These are phyloP conservation scores for Pseudococcus viburni DNA, from an alignment of 2,888 invertebrate genomes.

Conservation along the genomic window DNA sequence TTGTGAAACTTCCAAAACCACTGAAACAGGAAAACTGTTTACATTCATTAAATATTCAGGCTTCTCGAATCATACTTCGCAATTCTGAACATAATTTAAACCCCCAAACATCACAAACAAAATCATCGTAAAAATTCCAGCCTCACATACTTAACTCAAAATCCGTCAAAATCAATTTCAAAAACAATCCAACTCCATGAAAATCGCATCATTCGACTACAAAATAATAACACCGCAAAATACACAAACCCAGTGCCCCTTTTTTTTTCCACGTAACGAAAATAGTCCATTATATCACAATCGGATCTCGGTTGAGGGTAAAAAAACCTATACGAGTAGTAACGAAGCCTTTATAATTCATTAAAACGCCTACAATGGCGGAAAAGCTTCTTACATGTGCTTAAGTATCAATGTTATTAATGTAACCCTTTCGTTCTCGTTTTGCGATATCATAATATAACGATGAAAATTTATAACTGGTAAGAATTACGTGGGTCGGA, in stretches of 20 bases:
- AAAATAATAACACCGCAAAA: neutral
- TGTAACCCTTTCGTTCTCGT: conserved; percentile 13
- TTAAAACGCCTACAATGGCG: conserved; percentile 43
- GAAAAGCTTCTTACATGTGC: conserved; percentile 40
- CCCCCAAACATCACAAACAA: too few relatives aligned
- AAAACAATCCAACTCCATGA: too few relatives aligned
- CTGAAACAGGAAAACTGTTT: too few relatives aligned
- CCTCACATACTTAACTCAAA: too few relatives aligned
- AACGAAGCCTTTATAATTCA: conserved; percentile 41
- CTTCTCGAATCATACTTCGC: too few relatives aligned
- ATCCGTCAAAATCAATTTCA: too few relatives aligned
- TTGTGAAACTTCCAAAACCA: too few relatives aligned
- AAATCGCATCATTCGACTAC: neutral
- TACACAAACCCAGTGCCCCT: conserved; percentile 5
- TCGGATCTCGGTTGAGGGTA: neutral
- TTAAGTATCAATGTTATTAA: conserved; percentile 25
- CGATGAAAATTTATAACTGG: conserved; percentile 36
- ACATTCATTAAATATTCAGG: too few relatives aligned
- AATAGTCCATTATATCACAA: neutral
- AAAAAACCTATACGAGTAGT: neutral
- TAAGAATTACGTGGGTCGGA: conserved; percentile 44
- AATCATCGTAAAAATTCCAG: too few relatives aligned
- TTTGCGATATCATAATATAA: neutral
- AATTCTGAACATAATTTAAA: too few relatives aligned
- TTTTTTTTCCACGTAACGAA: neutral